Evolutionary conservation across 2,113 vertebrate genomes (phyloP).

Genomic region (Aphelocoma coerulescens): DNA sequence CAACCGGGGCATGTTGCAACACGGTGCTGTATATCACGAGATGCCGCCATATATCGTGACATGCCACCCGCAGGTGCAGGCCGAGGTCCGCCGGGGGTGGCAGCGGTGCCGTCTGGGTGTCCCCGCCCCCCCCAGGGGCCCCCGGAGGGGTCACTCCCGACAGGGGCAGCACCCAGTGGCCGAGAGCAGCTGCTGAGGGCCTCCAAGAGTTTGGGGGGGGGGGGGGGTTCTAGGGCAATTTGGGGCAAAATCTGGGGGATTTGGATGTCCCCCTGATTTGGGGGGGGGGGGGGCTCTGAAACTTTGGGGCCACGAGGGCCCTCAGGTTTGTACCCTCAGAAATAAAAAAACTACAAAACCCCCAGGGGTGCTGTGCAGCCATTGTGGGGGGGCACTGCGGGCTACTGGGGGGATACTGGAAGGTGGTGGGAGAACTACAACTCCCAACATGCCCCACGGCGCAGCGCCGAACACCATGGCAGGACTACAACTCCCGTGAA

Average conservation of each 20-base stretch:
- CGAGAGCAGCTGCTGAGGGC: neutral
- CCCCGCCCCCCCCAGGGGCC: neutral
- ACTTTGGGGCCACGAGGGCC: neutral
- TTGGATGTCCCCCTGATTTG: neutral
- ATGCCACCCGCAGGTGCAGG: neutral
- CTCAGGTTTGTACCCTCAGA: neutral
- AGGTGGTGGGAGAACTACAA: too few relatives aligned
- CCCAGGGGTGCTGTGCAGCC: too few relatives aligned
- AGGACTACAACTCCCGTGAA: too few relatives aligned
- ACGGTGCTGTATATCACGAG: neutral
- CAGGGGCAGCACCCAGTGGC: neutral
- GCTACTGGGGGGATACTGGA: too few relatives aligned
- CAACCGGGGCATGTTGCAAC: too few relatives aligned
- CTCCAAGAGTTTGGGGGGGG: neutral
- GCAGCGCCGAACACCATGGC: too few relatives aligned
- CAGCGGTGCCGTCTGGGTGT: neutral
- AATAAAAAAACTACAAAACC: neutral
- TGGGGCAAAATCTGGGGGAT: neutral
- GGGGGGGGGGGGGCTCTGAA: neutral
- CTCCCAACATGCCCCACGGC: too few relatives aligned
- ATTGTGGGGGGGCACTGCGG: too few relatives aligned
- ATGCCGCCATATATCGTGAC: neutral
- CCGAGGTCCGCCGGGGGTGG: neutral
- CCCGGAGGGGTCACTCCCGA: neutral
- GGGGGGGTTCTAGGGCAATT: neutral